phyloP scores from a whole-genome alignment of 2,113 vertebrate genomes.

The Gadus chalcogrammus region DNA sequence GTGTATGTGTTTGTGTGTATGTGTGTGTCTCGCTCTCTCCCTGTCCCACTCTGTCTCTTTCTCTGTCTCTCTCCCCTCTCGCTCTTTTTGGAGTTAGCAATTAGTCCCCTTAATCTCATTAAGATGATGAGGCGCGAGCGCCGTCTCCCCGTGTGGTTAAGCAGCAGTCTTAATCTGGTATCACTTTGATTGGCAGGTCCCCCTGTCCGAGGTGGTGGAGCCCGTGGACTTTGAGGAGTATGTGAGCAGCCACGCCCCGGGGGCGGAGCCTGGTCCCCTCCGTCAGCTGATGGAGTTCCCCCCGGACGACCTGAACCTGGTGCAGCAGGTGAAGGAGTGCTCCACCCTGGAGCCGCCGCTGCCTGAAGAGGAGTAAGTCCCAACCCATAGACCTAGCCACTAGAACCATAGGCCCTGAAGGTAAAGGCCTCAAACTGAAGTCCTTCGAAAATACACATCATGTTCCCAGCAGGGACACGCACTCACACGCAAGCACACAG shows the following conservation, averaged over 20 bases:
- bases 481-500: slow-evolving; percentile 16
- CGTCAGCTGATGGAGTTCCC: slow-evolving; percentile 85
- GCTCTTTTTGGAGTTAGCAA: too few relatives aligned
- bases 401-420: too few relatives aligned
- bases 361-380: slow-evolving; percentile 78
- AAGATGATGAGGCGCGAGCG: too few relatives aligned
- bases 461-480: not conserved
- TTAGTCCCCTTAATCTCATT: too few relatives aligned
- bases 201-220: slow-evolving; percentile 84
- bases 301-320: slow-evolving; percentile 80
- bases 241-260: slow-evolving; percentile 77
- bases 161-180: not conserved
- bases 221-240: slow-evolving; percentile 88
- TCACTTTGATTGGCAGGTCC: slow-evolving; percentile 71
- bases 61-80: too few relatives aligned
- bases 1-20: too few relatives aligned
- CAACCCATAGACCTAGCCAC: not conserved
- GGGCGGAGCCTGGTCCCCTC: slow-evolving; percentile 78
- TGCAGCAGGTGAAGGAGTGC: slow-evolving; percentile 82
- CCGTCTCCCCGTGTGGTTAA: too few relatives aligned
- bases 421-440: too few relatives aligned
- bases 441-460: not conserved
- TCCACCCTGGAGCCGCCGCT: slow-evolving; percentile 80
- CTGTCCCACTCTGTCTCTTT: too few relatives aligned
- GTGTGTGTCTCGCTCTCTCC: too few relatives aligned